Conservation (phyloP, 2,113 vertebrate genomes). For the Chiloscyllium plagiosum region DNA sequence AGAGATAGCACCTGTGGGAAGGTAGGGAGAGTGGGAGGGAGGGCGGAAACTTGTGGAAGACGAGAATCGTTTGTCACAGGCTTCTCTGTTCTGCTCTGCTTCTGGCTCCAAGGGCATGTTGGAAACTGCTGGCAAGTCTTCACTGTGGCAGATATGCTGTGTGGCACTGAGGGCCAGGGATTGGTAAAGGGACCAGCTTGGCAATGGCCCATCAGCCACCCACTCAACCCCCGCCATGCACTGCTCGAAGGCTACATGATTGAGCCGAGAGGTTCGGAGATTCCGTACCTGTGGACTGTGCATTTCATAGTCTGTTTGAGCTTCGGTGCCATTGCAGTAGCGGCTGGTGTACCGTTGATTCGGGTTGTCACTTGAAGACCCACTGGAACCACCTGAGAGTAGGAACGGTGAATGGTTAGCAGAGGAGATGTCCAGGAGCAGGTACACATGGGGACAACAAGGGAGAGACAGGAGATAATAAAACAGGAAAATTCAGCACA, state of each 20-base stretch:
- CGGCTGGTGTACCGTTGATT: constrained; percentile 88
- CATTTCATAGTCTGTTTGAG: constrained; percentile 87
- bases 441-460: background rate
- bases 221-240: background rate
- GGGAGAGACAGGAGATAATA: background rate
- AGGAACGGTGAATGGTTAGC: constrained; percentile 25
- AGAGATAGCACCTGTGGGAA: background rate
- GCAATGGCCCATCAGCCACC: constrained; percentile 40
- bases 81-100: background rate
- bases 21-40: background rate
- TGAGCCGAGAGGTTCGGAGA: background rate
- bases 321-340: constrained; percentile 80
- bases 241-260: background rate
- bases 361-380: constrained; percentile 89
- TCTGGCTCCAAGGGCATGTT: background rate
- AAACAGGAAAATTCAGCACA: background rate
- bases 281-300: constrained; percentile 73
- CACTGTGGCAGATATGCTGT: background rate
- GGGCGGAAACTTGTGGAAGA: background rate
- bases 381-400: constrained; percentile 78
- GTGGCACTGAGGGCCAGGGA: background rate
- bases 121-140: background rate
- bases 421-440: background rate
- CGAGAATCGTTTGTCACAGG: background rate
- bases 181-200: background rate